Percentiles rank a stretch among this genome's conserved stretches.
These are phyloP conservation scores for Plutomurus gul DNA, from an alignment of 1,140 invertebrate species.

Conservation along the genomic window DNA sequence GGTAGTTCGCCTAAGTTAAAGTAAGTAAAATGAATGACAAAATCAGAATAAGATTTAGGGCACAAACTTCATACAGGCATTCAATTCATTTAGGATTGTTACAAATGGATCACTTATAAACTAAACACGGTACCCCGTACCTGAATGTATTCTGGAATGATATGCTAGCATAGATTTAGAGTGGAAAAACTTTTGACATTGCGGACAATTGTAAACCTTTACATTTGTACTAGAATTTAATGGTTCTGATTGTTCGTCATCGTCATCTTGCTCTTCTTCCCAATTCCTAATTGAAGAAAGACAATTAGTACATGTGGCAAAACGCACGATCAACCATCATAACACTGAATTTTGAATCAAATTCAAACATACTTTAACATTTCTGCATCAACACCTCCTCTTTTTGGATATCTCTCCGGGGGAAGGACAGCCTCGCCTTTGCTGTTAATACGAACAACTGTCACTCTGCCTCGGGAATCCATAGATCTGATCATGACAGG, in stretches of 20 bases:
- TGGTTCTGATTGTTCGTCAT: not conserved
- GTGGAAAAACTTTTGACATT: constrained; percentile 41
- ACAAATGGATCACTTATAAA: not conserved
- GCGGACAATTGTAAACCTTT: constrained; percentile 35
- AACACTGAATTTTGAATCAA: not conserved
- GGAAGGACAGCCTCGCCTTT: constrained; percentile 32
- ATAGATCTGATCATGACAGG: constrained; percentile 42
- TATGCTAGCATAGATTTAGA: constrained; percentile 36
- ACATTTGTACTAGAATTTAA: not conserved
- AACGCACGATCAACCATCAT: not conserved
- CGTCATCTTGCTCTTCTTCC: not conserved
- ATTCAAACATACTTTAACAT: not conserved
- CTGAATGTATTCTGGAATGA: constrained; percentile 44
- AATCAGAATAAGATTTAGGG: not conserved
- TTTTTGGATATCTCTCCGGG: not conserved
- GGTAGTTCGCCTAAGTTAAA: not conserved
- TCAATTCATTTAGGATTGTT: not conserved
- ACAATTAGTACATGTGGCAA: not conserved
- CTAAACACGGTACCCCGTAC: not conserved
- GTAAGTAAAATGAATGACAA: not conserved
- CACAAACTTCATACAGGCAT: not conserved
- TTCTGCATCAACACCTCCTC: not conserved
- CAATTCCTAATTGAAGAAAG: not conserved
- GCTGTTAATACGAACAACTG: constrained; percentile 38
- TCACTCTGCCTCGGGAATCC: constrained; percentile 41